Evolutionary conservation across 1,140 invertebrate genomes (phyloP).

Genomic region (Luehdorfia chinensis): DNA sequence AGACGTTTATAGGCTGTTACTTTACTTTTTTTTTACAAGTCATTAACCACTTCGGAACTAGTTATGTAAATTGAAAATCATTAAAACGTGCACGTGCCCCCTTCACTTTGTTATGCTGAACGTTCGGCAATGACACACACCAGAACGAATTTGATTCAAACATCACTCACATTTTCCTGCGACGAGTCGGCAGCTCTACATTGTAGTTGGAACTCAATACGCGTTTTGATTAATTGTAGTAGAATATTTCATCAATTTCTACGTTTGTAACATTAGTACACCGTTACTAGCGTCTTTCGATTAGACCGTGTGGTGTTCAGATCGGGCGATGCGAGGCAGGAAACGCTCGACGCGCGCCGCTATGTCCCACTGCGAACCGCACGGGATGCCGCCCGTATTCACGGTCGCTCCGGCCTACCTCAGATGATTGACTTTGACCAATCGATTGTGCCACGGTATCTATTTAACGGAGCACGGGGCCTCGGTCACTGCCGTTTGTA

Average conservation of each 20-base stretch:
- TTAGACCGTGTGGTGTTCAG: slow-evolving; percentile 17
- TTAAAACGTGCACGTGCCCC: slow-evolving; percentile 8
- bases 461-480: slow-evolving; percentile 46
- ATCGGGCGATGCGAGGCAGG: slow-evolving; percentile 30
- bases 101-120: neutral
- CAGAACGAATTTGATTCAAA: slow-evolving; percentile 15
- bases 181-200: slow-evolving; percentile 66
- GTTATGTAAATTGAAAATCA: slow-evolving; percentile 2
- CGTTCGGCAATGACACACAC: neutral
- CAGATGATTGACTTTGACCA: slow-evolving; percentile 71
- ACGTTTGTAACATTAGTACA: slow-evolving; percentile 34
- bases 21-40: too few relatives aligned
- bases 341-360: slow-evolving; percentile 53
- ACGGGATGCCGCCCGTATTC: slow-evolving; percentile 54
- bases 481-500: slow-evolving; percentile 40
- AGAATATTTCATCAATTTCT: slow-evolving; percentile 31
- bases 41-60: slow-evolving; percentile 12
- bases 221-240: slow-evolving; percentile 37
- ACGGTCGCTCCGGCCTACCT: slow-evolving; percentile 66
- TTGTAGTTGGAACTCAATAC: slow-evolving; percentile 42
- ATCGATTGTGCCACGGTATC: slow-evolving; percentile 64
- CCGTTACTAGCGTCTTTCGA: slow-evolving; percentile 12
- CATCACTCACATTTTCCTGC: slow-evolving; percentile 64
- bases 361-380: slow-evolving; percentile 50
- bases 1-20: too few relatives aligned